phyloP scores from a whole-genome alignment of 1,140 invertebrate genomes.

The Nasonia vitripennis region DNA sequence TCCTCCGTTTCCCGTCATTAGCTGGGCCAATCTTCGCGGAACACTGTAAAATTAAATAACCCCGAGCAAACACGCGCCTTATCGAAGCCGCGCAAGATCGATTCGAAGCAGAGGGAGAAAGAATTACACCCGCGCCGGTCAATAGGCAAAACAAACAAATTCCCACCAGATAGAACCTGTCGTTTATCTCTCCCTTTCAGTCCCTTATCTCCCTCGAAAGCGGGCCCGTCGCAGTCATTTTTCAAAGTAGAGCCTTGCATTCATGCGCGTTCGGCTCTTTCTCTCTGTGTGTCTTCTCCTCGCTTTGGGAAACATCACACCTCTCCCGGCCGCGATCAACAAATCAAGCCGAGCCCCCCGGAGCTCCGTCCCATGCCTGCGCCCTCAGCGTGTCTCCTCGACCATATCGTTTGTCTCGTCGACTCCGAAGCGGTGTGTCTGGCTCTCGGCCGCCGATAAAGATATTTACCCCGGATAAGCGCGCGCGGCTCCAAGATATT shows the following conservation, averaged over 20 bases:
- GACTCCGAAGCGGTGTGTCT: neutral
- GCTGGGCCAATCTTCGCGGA: neutral
- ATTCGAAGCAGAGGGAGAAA: conserved; percentile 5
- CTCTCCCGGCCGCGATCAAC: conserved; percentile 52
- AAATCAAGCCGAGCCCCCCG: conserved; percentile 63
- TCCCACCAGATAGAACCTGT: conserved; percentile 27
- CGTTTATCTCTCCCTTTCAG: conserved; percentile 43
- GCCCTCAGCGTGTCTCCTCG: conserved; percentile 7
- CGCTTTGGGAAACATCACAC: conserved; percentile 38
- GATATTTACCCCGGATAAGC: conserved; percentile 66
- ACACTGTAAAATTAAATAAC: neutral
- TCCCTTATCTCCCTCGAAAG: conserved; percentile 15
- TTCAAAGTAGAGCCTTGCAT: conserved; percentile 17
- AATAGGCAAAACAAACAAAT: conserved; percentile 41
- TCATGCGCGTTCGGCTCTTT: neutral
- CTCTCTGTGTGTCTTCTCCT: neutral
- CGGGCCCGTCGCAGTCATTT: conserved; percentile 25
- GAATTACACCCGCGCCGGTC: neutral
- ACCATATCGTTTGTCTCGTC: conserved; percentile 26
- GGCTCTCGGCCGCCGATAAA: conserved; percentile 59
- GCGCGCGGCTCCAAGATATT: neutral
- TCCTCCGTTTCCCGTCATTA: neutral
- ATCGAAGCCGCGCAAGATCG: conserved; percentile 29
- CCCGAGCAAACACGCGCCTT: neutral
- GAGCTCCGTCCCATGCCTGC: too few relatives aligned